These are phyloP conservation scores for Drosophila subpulchrella DNA, from an alignment of 1,140 invertebrate genomes.

Conservation along the genomic window DNA sequence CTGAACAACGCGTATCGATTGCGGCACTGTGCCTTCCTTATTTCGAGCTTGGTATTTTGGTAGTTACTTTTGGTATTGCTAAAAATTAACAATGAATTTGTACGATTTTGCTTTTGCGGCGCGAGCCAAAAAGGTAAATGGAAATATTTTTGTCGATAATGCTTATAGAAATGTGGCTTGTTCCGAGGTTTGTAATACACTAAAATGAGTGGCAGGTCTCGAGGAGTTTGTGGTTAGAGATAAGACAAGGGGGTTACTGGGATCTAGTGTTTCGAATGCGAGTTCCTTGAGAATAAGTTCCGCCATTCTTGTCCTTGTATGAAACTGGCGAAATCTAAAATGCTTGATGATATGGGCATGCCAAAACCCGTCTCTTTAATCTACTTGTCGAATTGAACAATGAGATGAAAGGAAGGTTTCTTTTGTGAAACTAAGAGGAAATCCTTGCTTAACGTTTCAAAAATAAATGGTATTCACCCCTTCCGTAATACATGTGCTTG, in stretches of 20 bases:
- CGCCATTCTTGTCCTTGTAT: no score
- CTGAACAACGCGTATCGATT: not conserved
- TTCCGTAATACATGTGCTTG: no score
- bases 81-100: slow-evolving; percentile 54
- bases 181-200: slow-evolving; percentile 29
- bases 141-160: slow-evolving; percentile 30
- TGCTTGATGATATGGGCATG: not conserved
- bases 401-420: not conserved
- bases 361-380: not conserved
- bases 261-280: not conserved
- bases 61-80: slow-evolving; percentile 15
- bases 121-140: slow-evolving; percentile 12
- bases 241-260: slow-evolving; percentile 2
- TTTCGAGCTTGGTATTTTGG: not conserved
- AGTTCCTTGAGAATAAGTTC: not conserved
- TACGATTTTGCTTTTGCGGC: slow-evolving; percentile 10
- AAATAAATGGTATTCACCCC: not conserved
- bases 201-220: not conserved
- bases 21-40: not conserved
- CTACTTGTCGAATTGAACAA: slow-evolving; percentile 1
- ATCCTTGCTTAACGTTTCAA: slow-evolving; percentile 3
- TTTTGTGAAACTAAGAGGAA: slow-evolving; percentile 1
- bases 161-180: slow-evolving; percentile 16
- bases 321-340: not conserved
- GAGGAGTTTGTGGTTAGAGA: not conserved